Evolutionary conservation across 1,140 invertebrate genomes (phyloP).

Genomic region (Caerostris darwini): DNA sequence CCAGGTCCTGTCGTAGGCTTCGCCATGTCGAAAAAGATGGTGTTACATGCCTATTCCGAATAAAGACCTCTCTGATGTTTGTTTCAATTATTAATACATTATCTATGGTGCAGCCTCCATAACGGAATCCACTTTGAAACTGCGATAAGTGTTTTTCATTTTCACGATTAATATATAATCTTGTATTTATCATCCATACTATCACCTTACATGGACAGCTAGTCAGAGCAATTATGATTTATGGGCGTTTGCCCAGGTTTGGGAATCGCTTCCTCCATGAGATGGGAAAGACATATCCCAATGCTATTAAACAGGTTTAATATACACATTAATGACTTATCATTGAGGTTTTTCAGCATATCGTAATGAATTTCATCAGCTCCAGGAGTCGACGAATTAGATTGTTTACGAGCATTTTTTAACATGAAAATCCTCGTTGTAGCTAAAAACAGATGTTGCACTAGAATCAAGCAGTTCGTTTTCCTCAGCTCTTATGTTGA

Average conservation of each 20-base stretch:
- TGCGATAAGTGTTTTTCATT: too few species aligned
- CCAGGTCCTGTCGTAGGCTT: too few species aligned
- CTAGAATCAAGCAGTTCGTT: not conserved
- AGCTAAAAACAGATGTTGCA: too few species aligned
- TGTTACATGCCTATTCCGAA: too few species aligned
- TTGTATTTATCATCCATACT: too few species aligned
- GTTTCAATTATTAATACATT: too few species aligned
- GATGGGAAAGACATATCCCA: constrained; percentile 12
- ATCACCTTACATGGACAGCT: too few species aligned
- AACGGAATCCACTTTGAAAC: too few species aligned
- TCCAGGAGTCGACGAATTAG: not conserved
- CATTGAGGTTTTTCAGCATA: not conserved
- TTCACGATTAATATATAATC: too few species aligned
- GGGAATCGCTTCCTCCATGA: constrained; percentile 76
- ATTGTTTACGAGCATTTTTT: not conserved
- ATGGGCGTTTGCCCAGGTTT: constrained; percentile 47
- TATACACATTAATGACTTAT: not conserved
- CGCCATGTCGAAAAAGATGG: too few species aligned
- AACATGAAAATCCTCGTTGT: not conserved
- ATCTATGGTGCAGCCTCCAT: too few species aligned
- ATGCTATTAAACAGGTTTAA: constrained; percentile 13
- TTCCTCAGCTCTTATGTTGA: not conserved
- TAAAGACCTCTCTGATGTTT: too few species aligned
- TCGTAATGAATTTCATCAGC: not conserved
- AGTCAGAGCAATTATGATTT: constrained; percentile 23